phyloP scores from a whole-genome alignment of 2,888 invertebrate species.

The Heliconius sara region DNA sequence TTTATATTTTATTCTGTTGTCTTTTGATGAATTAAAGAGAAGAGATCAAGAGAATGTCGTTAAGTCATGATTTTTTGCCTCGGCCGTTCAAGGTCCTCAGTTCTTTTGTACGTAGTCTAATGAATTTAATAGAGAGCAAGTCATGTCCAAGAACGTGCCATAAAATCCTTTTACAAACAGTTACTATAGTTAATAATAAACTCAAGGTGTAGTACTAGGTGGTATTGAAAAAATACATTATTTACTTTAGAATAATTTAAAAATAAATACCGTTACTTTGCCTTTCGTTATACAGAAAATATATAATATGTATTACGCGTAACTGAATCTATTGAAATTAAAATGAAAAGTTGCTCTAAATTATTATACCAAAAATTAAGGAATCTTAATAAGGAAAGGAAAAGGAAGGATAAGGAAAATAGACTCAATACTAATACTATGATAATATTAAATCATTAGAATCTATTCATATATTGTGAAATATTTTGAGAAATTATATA shows the following conservation, averaged over 20 bases:
- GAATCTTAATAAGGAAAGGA: too few species aligned
- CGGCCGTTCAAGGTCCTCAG: slow-evolving; percentile 61
- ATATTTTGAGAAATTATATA: neutral
- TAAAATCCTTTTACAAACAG: slow-evolving; percentile 40
- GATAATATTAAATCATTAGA: too few species aligned
- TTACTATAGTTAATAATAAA: slow-evolving; percentile 31
- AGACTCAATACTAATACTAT: too few species aligned
- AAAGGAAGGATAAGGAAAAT: too few species aligned
- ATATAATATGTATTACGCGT: neutral
- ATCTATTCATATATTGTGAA: too few species aligned
- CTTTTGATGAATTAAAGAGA: slow-evolving; percentile 9
- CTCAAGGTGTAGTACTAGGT: slow-evolving; percentile 28
- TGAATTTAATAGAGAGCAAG: slow-evolving; percentile 53
- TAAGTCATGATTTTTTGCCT: slow-evolving; percentile 62
- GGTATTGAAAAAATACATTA: slow-evolving; percentile 11
- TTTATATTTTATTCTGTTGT: neutral
- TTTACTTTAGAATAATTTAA: slow-evolving; percentile 12
- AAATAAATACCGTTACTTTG: slow-evolving; percentile 7
- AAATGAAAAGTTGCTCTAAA: neutral
- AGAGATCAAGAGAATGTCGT: slow-evolving; percentile 62
- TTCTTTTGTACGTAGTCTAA: slow-evolving; percentile 48
- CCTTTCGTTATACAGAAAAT: neutral
- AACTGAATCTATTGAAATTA: neutral
- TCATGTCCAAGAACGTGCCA: slow-evolving; percentile 48
- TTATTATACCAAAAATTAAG: neutral